A percentile compares a stretch with the other conserved stretches of the same genome.
Evolutionary conservation across 2,797 vertebrate species (phyloP).

Genomic region (Ambastaia sidthimunki): DNA sequence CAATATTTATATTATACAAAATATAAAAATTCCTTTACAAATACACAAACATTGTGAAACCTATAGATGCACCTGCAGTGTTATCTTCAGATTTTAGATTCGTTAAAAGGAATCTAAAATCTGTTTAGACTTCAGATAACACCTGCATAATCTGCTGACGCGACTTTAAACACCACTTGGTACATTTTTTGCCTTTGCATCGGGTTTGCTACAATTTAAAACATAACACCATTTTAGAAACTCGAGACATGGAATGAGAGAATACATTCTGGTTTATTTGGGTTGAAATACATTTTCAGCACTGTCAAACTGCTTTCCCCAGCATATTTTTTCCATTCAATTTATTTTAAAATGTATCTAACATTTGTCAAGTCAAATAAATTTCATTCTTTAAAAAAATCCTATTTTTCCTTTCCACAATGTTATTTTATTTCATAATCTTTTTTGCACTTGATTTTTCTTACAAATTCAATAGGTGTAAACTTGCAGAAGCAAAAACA

Average conservation of each 20-base stretch:
- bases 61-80: too few species aligned
- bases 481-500: conserved; percentile 77
- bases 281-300: conserved; percentile 69
- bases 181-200: background rate
- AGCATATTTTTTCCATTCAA: conserved; percentile 56
- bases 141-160: too few species aligned
- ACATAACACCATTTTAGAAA: background rate
- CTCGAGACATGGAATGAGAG: background rate
- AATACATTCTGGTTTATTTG: conserved; percentile 68
- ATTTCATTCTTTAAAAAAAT: conserved; percentile 67
- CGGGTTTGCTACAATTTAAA: background rate
- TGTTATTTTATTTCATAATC: conserved; percentile 50
- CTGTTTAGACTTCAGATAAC: too few species aligned
- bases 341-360: conserved; percentile 64
- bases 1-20: too few species aligned
- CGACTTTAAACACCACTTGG: background rate
- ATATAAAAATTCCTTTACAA: too few species aligned
- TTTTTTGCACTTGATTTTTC: conserved; percentile 72
- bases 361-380: conserved; percentile 76
- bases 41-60: too few species aligned
- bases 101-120: too few species aligned
- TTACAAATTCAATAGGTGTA: conserved; percentile 87
- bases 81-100: too few species aligned
- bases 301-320: conserved; percentile 67
- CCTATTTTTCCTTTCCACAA: conserved; percentile 52